phyloP scores from a whole-genome alignment of 2,113 vertebrate species.

The Myocastor coypus region DNA sequence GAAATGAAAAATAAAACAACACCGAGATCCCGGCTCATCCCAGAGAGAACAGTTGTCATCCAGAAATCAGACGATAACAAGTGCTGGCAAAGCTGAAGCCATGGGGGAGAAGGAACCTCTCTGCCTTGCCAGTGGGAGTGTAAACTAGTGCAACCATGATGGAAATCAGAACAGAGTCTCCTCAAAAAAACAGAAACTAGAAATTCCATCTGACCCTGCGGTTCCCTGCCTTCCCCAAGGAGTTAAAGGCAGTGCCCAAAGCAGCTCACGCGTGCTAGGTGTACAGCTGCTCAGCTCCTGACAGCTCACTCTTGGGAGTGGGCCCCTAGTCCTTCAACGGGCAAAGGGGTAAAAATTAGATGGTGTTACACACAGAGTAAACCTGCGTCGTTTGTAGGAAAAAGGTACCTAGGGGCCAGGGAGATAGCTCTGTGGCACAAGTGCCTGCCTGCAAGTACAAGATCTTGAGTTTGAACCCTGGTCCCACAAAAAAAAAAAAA shows the following conservation, averaged over 20 bases:
- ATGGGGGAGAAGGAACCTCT: neutral
- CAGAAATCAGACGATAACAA: neutral
- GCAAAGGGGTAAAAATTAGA: neutral
- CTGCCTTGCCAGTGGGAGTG: neutral
- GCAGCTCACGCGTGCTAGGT: neutral
- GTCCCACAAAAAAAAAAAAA: too few species aligned
- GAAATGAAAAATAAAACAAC: neutral
- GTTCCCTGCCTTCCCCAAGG: neutral
- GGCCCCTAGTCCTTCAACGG: neutral
- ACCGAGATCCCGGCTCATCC: neutral
- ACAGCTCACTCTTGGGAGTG: neutral
- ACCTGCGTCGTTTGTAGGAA: neutral
- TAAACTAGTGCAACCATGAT: neutral
- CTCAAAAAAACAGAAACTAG: neutral
- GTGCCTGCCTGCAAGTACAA: too few species aligned
- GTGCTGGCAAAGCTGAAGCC: neutral
- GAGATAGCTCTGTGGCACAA: too few species aligned
- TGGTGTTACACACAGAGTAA: neutral
- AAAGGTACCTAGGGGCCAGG: neutral
- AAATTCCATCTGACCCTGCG: neutral
- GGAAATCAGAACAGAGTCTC: neutral
- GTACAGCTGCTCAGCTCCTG: neutral
- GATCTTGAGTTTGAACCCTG: too few species aligned
- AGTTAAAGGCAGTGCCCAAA: neutral
- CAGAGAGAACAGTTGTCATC: neutral